A percentile compares a stretch with the other conserved stretches of the same genome.
These are phyloP conservation scores for Nestor notabilis DNA, from an alignment of 2,113 vertebrate genomes.

Conservation along the genomic window DNA sequence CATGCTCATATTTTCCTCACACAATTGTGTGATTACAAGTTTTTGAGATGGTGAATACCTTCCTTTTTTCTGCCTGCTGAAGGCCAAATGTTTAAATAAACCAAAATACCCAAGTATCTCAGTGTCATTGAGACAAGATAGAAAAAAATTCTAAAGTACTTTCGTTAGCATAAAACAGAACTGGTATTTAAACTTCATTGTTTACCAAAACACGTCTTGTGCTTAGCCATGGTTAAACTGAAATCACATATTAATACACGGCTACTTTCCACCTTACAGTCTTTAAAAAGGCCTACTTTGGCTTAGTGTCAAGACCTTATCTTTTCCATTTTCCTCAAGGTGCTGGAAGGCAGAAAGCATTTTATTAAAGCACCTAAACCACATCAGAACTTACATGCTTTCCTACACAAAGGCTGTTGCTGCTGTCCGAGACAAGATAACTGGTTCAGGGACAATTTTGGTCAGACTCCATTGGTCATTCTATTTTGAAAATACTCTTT, in stretches of 20 bases:
- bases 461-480: accelerated
- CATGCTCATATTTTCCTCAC: not conserved
- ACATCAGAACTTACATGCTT: not conserved
- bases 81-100: not conserved
- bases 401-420: not conserved
- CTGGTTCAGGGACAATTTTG: not conserved
- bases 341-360: not conserved
- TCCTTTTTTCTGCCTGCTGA: not conserved
- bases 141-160: not conserved
- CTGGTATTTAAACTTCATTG: not conserved
- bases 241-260: not conserved
- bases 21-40: not conserved
- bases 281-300: not conserved
- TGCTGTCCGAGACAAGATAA: not conserved
- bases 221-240: not conserved
- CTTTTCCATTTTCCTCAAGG: not conserved
- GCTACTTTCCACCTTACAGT: not conserved
- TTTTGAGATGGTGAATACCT: not conserved
- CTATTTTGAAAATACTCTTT: not conserved
- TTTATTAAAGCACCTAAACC: not conserved
- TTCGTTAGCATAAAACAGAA: not conserved
- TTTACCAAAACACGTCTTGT: accelerated
- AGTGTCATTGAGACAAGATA: not conserved
- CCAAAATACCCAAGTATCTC: not conserved
- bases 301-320: not conserved